Evolutionary conservation across 1,140 invertebrate genomes (phyloP), one percentile per base, ranked within the genome.

Genomic region (Megalopta genalis): DNA sequence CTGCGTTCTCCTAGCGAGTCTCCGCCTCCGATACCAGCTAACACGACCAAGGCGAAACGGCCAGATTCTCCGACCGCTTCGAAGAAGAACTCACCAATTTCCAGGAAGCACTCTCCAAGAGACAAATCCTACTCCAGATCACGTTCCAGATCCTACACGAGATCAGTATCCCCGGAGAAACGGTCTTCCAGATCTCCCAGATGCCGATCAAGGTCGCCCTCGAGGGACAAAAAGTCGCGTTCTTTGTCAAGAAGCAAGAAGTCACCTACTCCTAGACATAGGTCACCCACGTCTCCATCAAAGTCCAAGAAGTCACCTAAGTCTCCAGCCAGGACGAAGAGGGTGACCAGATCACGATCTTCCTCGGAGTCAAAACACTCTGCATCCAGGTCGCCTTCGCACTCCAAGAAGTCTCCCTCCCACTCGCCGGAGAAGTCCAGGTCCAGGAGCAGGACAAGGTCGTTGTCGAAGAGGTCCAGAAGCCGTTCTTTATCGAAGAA

Each of bases 101-200:
- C 80, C 25, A 87, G 78, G 21, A 89, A 85, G 60, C 83, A 82
- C 32, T 82, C 82, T 21, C 71, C 77, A 1, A 79, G 78, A 21
- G 60, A 71, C 9, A 88, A 86, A 23, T 87, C 88, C 0, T 88
- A 88, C 23, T 90, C 90, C 12, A 88, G 87, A 57, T 91, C 89
- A 1, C 84, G 70, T 16, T 89, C 89, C 9, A 86, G 87, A 49
- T 90, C 89, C 0, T 89, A 89, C 52, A 86, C 90, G 2, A 89
- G 85, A 49, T 89, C 90, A 14, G 68, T 78, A 12, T 88, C 86
- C 1, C 3, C 62, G n/a, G 77, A 71, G 59, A 85, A 86, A 25
- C 81, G 74, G 32, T 83, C 71, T 65, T 88, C 88, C 54, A 87
- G 82, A 81, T 90, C 87, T 21, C 87, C 83, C 3, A 82, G 54